Conservation (phyloP, 1,140 invertebrate genomes). For the Carcinoscorpius rotundicauda region DNA sequence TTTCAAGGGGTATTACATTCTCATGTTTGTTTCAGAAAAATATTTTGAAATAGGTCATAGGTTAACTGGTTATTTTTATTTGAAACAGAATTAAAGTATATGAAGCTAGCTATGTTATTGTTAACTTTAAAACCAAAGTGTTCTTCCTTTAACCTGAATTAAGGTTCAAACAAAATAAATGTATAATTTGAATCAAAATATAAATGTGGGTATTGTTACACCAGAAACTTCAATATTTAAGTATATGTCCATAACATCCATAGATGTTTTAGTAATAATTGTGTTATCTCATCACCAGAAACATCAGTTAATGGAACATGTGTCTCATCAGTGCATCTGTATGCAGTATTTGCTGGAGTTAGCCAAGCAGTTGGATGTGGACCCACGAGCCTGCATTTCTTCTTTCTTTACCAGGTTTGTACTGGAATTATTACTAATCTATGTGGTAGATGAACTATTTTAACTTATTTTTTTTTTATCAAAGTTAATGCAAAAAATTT, state of each 20-base stretch:
- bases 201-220: neutral
- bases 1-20: no score
- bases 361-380: slow-evolving; percentile 82
- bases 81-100: no score
- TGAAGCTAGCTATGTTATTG: no score
- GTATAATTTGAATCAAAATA: neutral
- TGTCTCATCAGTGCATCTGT: slow-evolving; percentile 95
- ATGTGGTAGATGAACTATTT: neutral
- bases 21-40: no score
- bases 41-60: no score
- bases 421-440: slow-evolving; percentile 1
- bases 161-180: neutral
- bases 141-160: no score
- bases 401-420: slow-evolving; percentile 82
- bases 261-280: neutral
- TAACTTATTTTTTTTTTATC: slow-evolving; percentile 6
- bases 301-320: slow-evolving; percentile 85
- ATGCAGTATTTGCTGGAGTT: slow-evolving; percentile 98
- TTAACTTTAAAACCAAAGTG: no score
- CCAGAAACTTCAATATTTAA: neutral
- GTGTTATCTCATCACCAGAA: slow-evolving; percentile 47
- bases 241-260: neutral
- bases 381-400: slow-evolving; percentile 79
- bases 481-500: neutral
- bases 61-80: no score